Evolutionary conservation across 2,113 vertebrate species (phyloP).

Genomic region (Lichenostomus cassidix): DNA sequence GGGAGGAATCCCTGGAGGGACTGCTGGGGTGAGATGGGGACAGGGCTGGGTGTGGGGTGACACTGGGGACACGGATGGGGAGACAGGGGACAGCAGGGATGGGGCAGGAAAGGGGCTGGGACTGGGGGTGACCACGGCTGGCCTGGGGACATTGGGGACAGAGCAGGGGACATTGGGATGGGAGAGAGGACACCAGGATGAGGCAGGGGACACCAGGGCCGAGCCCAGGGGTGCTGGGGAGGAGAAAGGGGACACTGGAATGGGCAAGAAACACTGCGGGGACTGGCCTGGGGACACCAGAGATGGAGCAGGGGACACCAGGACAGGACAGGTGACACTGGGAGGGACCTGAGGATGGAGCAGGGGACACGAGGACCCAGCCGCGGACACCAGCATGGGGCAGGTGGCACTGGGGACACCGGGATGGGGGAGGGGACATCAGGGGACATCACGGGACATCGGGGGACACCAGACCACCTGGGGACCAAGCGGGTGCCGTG

Average conservation of each 20-base stretch:
- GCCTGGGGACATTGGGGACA: neutral
- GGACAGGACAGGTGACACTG: neutral
- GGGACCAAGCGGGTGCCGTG: too few relatives aligned
- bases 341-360: neutral
- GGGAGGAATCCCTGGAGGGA: too few relatives aligned
- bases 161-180: neutral
- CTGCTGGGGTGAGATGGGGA: neutral
- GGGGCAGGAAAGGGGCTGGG: neutral
- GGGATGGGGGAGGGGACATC: neutral
- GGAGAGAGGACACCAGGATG: neutral
- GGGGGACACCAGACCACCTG: neutral
- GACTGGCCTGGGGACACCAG: neutral
- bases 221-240: neutral
- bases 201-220: neutral
- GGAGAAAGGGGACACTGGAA: neutral
- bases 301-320: neutral
- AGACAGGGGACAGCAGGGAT: neutral
- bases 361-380: too few relatives aligned
- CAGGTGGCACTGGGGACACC: neutral
- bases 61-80: neutral
- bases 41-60: neutral
- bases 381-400: neutral
- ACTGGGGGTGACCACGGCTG: neutral
- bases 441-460: neutral
- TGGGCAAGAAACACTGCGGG: neutral